phyloP scores from a whole-genome alignment of 2,113 vertebrate species.

The Forbesichthys agassizii region DNA sequence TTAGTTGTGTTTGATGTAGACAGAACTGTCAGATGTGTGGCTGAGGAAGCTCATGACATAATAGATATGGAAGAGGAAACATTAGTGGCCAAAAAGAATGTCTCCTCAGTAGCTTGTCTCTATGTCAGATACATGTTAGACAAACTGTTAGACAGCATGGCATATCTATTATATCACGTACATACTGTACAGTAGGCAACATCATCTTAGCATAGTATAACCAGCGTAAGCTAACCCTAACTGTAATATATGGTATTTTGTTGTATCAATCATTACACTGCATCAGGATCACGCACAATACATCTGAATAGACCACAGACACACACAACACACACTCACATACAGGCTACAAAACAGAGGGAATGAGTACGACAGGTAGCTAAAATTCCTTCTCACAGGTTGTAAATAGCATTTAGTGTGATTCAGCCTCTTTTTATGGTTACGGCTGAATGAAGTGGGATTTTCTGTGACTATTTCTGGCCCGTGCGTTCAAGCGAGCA shows the following conservation, averaged over 20 bases:
- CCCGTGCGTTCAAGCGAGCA: neutral
- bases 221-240: neutral
- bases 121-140: too few species aligned
- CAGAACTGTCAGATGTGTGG: too few species aligned
- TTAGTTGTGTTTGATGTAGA: too few species aligned
- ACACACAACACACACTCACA: slow-evolving; percentile 2
- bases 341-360: slow-evolving; percentile 32
- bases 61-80: too few species aligned
- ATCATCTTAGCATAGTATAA: too few species aligned
- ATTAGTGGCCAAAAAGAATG: too few species aligned
- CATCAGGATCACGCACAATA: too few species aligned
- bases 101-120: too few species aligned
- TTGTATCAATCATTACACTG: neutral
- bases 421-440: slow-evolving; percentile 48
- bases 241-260: neutral
- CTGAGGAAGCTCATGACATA: too few species aligned
- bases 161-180: too few species aligned
- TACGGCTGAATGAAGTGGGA: slow-evolving; percentile 30
- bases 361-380: slow-evolving; percentile 6
- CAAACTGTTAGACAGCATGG: too few species aligned
- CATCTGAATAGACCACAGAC: neutral
- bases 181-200: too few species aligned
- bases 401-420: slow-evolving; percentile 66
- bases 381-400: slow-evolving; percentile 25
- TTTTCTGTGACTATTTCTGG: slow-evolving; percentile 40